Percentiles rank a stretch among this genome's conserved stretches.
Evolutionary conservation across 2,113 vertebrate species (phyloP).

Genomic region (Elgaria multicarinata): DNA sequence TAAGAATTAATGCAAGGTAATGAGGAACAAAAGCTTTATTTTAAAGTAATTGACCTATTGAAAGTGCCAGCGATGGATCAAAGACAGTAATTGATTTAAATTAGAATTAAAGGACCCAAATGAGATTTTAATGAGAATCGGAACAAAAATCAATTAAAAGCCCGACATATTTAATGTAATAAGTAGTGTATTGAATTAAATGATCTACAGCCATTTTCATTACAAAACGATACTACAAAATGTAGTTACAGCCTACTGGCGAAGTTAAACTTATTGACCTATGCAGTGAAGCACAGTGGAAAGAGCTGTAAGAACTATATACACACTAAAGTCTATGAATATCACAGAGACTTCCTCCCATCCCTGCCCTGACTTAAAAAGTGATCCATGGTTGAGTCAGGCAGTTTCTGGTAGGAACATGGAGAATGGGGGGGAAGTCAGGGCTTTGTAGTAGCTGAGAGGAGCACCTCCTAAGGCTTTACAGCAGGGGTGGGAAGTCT

Average conservation of each 20-base stretch:
- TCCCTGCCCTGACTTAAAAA: not conserved
- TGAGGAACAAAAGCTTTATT: slow-evolving; percentile 54
- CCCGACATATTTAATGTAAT: slow-evolving; percentile 67
- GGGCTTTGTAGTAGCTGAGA: not conserved
- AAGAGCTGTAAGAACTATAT: slow-evolving; percentile 43
- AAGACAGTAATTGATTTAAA: slow-evolving; percentile 67
- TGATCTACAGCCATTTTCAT: slow-evolving; percentile 65
- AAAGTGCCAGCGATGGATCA: slow-evolving; percentile 58
- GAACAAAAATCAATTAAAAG: slow-evolving; percentile 71
- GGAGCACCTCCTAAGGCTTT: not conserved
- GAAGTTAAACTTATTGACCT: slow-evolving; percentile 45
- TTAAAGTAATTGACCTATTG: slow-evolving; percentile 68
- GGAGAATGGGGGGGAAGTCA: not conserved
- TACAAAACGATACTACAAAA: slow-evolving; percentile 62
- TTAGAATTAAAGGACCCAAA: slow-evolving; percentile 71
- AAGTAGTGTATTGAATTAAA: slow-evolving; percentile 73
- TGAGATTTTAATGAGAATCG: slow-evolving; percentile 64
- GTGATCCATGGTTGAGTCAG: not conserved
- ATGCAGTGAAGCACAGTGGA: slow-evolving; percentile 54
- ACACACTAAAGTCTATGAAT: not conserved
- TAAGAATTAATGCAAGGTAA: slow-evolving; percentile 67
- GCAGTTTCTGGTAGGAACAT: not conserved
- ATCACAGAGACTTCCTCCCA: not conserved
- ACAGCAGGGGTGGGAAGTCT: too few relatives aligned
- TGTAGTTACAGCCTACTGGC: slow-evolving; percentile 52